These are phyloP conservation scores for Temnothorax rugatulus DNA, from an alignment of 2,888 invertebrate genomes.

Conservation along the genomic window DNA sequence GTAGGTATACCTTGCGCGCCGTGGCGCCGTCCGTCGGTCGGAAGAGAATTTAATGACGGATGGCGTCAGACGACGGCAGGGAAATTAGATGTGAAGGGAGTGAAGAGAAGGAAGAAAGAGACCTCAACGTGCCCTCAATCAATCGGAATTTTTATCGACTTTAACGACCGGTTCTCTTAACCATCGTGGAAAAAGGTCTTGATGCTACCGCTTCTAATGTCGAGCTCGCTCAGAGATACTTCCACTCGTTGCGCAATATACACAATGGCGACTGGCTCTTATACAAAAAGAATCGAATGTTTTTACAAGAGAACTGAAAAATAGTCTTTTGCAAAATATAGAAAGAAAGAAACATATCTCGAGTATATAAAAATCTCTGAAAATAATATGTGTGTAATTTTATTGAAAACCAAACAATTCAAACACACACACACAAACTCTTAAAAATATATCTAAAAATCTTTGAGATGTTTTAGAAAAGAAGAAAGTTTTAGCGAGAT, in stretches of 20 bases:
- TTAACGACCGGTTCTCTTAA: slow-evolving; percentile 65
- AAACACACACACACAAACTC: background rate
- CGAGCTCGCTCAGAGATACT: slow-evolving; percentile 48
- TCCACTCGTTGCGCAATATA: slow-evolving; percentile 41
- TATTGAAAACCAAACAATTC: background rate
- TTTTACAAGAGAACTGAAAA: slow-evolving; percentile 4
- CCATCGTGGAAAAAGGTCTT: slow-evolving; percentile 28
- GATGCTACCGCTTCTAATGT: slow-evolving; percentile 23
- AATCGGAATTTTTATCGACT: slow-evolving; percentile 73
- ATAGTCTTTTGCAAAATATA: background rate
- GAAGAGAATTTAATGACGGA: slow-evolving; percentile 67
- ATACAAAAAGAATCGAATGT: slow-evolving; percentile 25
- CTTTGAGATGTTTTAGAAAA: background rate
- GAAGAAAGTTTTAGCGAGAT: no score
- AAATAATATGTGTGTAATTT: background rate
- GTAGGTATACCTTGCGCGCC: slow-evolving; percentile 37
- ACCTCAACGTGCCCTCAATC: slow-evolving; percentile 67
- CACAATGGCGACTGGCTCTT: slow-evolving; percentile 6
- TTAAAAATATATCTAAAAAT: background rate
- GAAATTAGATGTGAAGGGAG: slow-evolving; percentile 57
- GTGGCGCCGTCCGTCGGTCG: slow-evolving; percentile 57
- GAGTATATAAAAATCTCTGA: slow-evolving; percentile 1
- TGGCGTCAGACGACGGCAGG: slow-evolving; percentile 40
- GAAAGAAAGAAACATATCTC: background rate
- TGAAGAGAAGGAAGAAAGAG: slow-evolving; percentile 59